Percentiles rank a stretch among this genome's conserved stretches.
Conservation (phyloP, 2,113 vertebrate genomes). For the Cyphomyrus discorhynchus region DNA sequence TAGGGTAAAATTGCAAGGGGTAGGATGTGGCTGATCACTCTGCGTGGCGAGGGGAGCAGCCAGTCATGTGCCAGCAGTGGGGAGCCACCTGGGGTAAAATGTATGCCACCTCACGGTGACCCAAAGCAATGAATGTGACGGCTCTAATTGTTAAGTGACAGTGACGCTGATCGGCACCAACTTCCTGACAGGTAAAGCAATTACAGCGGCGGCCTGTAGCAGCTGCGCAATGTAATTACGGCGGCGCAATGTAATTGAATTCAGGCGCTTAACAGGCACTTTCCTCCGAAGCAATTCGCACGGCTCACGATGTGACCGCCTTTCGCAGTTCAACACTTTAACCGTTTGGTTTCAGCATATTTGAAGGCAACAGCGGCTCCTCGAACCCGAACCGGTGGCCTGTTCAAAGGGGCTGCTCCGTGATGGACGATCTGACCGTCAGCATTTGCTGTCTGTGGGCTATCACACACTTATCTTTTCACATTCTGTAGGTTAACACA, state of each 20-base stretch:
- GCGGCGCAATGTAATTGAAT: neutral
- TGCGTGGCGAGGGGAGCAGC: neutral
- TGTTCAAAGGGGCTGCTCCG: neutral
- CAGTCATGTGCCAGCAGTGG: neutral
- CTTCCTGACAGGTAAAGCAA: neutral
- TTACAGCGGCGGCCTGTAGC: neutral
- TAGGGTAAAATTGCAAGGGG: neutral
- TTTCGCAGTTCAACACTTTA: neutral
- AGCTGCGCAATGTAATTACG: constrained; percentile 1
- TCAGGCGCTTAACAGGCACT: neutral
- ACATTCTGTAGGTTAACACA: neutral
- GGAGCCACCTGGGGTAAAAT: neutral
- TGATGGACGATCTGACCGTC: neutral
- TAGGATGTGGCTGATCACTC: neutral
- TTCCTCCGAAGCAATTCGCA: neutral
- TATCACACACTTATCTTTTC: neutral
- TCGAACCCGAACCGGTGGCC: neutral
- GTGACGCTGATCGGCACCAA: neutral
- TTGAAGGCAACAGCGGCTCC: neutral
- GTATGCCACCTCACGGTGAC: neutral
- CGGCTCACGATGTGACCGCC: neutral
- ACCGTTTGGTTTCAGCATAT: neutral
- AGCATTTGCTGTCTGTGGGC: neutral
- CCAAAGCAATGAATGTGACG: constrained; percentile 4
- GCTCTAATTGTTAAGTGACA: neutral